These are phyloP conservation scores for Andrena bucephala DNA, from an alignment of 2,888 invertebrate genomes.

Conservation along the genomic window DNA sequence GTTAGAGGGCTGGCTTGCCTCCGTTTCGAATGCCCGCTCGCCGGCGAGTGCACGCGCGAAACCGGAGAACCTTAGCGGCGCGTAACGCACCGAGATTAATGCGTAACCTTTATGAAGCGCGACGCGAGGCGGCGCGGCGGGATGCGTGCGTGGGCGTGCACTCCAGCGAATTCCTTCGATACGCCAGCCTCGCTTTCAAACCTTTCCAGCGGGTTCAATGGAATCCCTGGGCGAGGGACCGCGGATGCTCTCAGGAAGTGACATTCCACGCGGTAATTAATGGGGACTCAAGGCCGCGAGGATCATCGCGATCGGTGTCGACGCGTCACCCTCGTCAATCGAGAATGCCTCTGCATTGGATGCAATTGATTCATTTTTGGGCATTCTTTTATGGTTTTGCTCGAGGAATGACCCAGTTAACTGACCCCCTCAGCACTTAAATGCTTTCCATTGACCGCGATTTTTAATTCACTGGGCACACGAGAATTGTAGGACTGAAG, in stretches of 20 bases:
- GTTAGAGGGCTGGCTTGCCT: conserved; percentile 60
- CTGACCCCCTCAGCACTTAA: conserved; percentile 19
- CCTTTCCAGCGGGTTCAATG: conserved; percentile 28
- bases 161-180: conserved; percentile 36
- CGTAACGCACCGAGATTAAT: conserved; percentile 74
- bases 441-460: conserved; percentile 40
- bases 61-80: conserved; percentile 67
- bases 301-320: conserved; percentile 30
- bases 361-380: no score
- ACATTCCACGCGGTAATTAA: conserved; percentile 12
- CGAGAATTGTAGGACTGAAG: conserved; percentile 4
- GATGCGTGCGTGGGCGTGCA: conserved; percentile 62
- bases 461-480: conserved; percentile 41
- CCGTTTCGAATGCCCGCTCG: conserved; percentile 65
- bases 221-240: background rate
- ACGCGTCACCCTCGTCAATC: conserved; percentile 51
- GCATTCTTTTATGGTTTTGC: no score
- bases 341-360: no score
- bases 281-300: conserved; percentile 40
- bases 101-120: conserved; percentile 75
- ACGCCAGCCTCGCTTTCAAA: background rate
- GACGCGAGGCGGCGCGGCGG: conserved; percentile 42
- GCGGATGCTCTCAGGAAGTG: background rate
- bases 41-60: conserved; percentile 57
- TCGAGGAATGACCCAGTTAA: conserved; percentile 4